A percentile compares a stretch with the other conserved stretches of the same genome.
Conservation (phyloP, 2,888 invertebrate genomes). For the Drosophila multiciliata region DNA sequence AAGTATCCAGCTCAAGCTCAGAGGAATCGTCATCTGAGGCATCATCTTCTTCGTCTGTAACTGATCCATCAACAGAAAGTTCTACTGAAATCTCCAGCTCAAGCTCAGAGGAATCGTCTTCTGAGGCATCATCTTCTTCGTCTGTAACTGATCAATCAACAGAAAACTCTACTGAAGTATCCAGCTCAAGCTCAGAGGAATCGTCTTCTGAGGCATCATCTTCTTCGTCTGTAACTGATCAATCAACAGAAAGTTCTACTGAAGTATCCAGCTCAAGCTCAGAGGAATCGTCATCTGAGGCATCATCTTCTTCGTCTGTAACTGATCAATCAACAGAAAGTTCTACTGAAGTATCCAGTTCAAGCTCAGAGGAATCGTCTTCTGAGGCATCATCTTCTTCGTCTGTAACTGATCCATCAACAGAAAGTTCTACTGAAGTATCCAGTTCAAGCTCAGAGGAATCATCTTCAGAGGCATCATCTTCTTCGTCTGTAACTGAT, state of each 20-base stretch:
- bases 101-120: not conserved
- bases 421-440: not conserved
- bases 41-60: conserved; percentile 4
- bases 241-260: conserved; percentile 8
- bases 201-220: not conserved
- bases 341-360: conserved; percentile 3
- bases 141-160: not conserved
- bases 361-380: not conserved
- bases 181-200: conserved; percentile 7
- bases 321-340: conserved; percentile 3
- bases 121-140: not conserved
- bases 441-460: conserved; percentile 4
- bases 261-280: not conserved
- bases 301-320: not conserved
- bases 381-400: not conserved
- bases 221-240: conserved; percentile 10
- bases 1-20: not conserved
- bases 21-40: not conserved
- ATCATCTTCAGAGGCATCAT: not conserved
- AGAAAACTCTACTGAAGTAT: not conserved
- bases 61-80: not conserved
- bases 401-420: not conserved
- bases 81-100: conserved; percentile 5
- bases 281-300: not conserved
- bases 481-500: conserved; percentile 19